Evolutionary conservation across 2,888 invertebrate species (phyloP).

Genomic region (Pharmacophagus antenor): DNA sequence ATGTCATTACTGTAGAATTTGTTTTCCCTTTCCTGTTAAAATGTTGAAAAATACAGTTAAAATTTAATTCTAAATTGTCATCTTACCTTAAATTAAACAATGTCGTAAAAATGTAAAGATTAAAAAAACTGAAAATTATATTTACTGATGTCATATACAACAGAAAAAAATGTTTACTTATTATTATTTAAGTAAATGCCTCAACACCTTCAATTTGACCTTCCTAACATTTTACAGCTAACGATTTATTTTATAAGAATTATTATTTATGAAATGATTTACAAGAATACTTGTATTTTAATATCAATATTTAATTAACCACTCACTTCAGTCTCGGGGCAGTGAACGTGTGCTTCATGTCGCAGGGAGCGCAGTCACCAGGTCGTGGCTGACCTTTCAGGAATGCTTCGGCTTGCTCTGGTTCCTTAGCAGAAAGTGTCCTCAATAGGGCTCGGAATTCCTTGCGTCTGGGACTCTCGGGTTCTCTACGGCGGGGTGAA

Average conservation of each 20-base stretch:
- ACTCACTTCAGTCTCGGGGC: constrained; percentile 72
- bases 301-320: background rate
- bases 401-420: constrained; percentile 84
- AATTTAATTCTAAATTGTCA: background rate
- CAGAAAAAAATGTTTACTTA: no score
- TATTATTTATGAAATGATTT: no score
- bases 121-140: no score
- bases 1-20: constrained; percentile 59
- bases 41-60: background rate
- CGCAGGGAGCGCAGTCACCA: constrained; percentile 83
- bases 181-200: no score
- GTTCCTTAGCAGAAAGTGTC: constrained; percentile 84
- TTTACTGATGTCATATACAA: no score
- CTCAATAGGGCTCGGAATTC: constrained; percentile 82
- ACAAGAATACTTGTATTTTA: background rate
- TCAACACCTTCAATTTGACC: no score
- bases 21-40: constrained; percentile 67
- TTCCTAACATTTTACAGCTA: no score
- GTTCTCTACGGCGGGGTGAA: constrained; percentile 63
- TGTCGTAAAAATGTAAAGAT: no score
- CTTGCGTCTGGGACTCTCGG: constrained; percentile 71
- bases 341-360: constrained; percentile 72
- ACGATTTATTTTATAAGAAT: no score
- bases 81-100: background rate
- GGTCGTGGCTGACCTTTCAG: constrained; percentile 85